phyloP scores from a whole-genome alignment of 2,888 invertebrate genomes.

The Yponomeuta cagnagella region DNA sequence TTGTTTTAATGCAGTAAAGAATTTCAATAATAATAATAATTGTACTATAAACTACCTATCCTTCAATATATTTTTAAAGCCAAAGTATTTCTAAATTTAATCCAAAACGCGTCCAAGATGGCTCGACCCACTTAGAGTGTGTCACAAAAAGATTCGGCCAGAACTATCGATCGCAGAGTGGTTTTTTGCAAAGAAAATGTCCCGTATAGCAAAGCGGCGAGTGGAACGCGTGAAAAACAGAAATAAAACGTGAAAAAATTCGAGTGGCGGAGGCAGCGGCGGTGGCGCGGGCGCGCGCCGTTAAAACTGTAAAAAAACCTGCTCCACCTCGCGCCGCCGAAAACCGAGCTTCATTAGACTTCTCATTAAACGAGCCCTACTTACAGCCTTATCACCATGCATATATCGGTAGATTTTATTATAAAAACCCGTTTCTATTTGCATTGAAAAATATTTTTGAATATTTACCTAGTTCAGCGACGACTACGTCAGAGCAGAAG shows the following conservation, averaged over 20 bases:
- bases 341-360: slow-evolving; percentile 35
- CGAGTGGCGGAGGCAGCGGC: slow-evolving; percentile 31
- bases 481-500: neutral
- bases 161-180: neutral
- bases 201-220: neutral
- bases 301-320: slow-evolving; percentile 72
- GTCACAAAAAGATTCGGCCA: neutral
- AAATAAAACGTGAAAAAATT: slow-evolving; percentile 42
- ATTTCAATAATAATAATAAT: too few relatives aligned
- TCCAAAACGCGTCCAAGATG: neutral
- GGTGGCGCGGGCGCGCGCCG: slow-evolving; percentile 39
- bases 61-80: too few relatives aligned
- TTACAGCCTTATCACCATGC: slow-evolving; percentile 22
- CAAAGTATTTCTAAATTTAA: neutral
- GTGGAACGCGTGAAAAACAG: slow-evolving; percentile 18
- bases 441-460: neutral
- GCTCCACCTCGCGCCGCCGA: slow-evolving; percentile 61
- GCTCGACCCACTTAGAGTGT: neutral
- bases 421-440: slow-evolving; percentile 9
- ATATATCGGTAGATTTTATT: slow-evolving; percentile 10
- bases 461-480: neutral
- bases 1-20: too few relatives aligned
- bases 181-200: neutral
- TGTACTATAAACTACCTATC: too few relatives aligned
- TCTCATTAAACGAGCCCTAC: slow-evolving; percentile 28